Evolutionary conservation across 1,140 invertebrate genomes (phyloP).

Genomic region (Papilio glaucus): DNA sequence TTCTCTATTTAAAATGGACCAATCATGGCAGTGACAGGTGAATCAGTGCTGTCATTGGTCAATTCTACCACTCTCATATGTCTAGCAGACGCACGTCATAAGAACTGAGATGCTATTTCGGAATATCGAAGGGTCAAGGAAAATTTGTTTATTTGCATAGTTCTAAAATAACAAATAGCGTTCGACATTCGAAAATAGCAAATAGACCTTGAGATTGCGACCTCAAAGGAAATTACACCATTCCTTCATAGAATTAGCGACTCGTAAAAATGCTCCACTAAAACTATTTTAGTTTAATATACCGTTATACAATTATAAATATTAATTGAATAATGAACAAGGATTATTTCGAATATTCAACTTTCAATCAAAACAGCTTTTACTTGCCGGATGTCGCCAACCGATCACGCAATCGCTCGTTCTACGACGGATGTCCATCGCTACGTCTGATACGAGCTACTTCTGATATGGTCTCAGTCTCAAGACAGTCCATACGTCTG

Average conservation of each 20-base stretch:
- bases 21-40: slow-evolving; percentile 78
- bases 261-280: slow-evolving; percentile 75
- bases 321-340: slow-evolving; percentile 72
- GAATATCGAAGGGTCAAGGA: slow-evolving; percentile 57
- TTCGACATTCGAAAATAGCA: slow-evolving; percentile 67
- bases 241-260: slow-evolving; percentile 80
- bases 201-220: slow-evolving; percentile 79
- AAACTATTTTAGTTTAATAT: slow-evolving; percentile 71
- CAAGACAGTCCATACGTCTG: slow-evolving; percentile 79
- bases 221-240: slow-evolving; percentile 63
- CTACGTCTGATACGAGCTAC: slow-evolving; percentile 63
- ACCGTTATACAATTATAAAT: slow-evolving; percentile 64
- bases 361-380: slow-evolving; percentile 59
- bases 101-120: slow-evolving; percentile 74
- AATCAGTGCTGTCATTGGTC: slow-evolving; percentile 80
- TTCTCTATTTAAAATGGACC: slow-evolving; percentile 78
- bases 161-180: slow-evolving; percentile 29
- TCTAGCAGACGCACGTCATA: slow-evolving; percentile 76
- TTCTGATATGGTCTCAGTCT: slow-evolving; percentile 81
- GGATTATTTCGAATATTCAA: slow-evolving; percentile 67
- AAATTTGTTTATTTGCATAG: not conserved
- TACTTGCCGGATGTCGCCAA: slow-evolving; percentile 52
- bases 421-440: slow-evolving; percentile 73
- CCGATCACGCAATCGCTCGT: slow-evolving; percentile 72
- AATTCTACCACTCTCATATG: slow-evolving; percentile 78